Base-by-base conservation (phyloP, 2,797 vertebrate species). In the Otolemur crassicaudatus region DNA sequence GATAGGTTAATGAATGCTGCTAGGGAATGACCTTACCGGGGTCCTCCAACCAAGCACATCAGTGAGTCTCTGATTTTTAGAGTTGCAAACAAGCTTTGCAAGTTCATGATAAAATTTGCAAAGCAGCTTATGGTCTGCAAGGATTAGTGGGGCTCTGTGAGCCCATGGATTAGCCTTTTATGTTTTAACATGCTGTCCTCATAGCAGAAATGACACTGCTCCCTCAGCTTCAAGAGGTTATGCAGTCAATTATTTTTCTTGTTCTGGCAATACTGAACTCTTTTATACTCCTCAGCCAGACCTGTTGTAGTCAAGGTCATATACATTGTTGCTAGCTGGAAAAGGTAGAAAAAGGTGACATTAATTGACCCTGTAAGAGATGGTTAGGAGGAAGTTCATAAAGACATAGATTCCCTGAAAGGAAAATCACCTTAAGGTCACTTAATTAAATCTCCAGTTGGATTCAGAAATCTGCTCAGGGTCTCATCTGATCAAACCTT, bases 51-150 rank as follows among this genome's bases (percentile, higher is more conserved):
- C 37, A 90, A 88, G 87, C 23, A 85, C 89, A 97, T 96, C 69
- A 83, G 87, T 40, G 82, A 88, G 94, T 96, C 79, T 95, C 43
- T 91, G 94, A 91, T 92, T 97, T 97, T 94, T 69, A 94, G 60
- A 92, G 56, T 77, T 90, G 86, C 94, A 90, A 97, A 97, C 80
- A 97, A 96, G 97, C 96, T 95, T 97, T 97, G 73, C 60, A 91
- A 97, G 83, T 96, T 97, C 89, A 94, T 93, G 83, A 97, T 97
- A 97, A 97, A 97, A 97, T 97, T 94, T 96, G 91, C 90, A 97
- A 97, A 97, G 96, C 96, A 94, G 96, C 87, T 98, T 98, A 97
- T 86, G 89, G 81, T 91, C 79, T 85, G 17, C 93, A 91, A 89
- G 96, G 96, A 97, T 98, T 97, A 98, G 89, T 61, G 61, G 96